Evolutionary conservation across 2,888 invertebrate genomes (phyloP).

Genomic region (Formica aserva): DNA sequence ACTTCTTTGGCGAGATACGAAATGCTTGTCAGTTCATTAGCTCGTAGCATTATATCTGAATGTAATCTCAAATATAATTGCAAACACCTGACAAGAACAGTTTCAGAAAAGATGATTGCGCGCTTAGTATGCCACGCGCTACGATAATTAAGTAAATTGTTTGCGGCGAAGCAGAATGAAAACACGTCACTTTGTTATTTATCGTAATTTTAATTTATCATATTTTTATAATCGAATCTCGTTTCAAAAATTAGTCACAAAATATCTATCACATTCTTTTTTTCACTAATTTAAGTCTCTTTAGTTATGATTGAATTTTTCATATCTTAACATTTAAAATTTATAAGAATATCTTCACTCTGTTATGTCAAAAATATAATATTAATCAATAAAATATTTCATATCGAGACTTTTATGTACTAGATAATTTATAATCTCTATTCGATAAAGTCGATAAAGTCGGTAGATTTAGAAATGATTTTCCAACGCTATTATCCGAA

Average conservation of each 20-base stretch:
- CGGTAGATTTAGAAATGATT: not conserved
- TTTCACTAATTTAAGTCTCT: not conserved
- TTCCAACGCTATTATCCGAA: not conserved
- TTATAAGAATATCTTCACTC: not conserved
- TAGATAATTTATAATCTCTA: not conserved
- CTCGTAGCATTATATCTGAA: conserved; percentile 23
- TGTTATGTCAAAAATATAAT: not conserved
- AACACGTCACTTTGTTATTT: not conserved
- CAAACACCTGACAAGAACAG: conserved; percentile 30
- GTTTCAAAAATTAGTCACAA: not conserved
- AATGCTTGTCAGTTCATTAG: conserved; percentile 31
- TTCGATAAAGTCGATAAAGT: too few relatives aligned
- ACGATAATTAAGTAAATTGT: conserved; percentile 37
- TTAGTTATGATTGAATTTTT: not conserved
- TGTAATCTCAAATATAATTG: conserved; percentile 51
- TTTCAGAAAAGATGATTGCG: conserved; percentile 52
- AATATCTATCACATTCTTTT: not conserved
- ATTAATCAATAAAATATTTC: not conserved
- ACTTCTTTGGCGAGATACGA: not conserved
- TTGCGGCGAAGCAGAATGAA: not conserved
- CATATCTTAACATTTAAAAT: not conserved
- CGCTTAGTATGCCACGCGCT: conserved; percentile 27
- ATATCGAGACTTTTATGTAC: not conserved
- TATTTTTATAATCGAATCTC: not conserved
- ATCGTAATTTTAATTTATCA: conserved; percentile 18